A percentile compares a stretch with the other conserved stretches of the same genome.
Conservation (phyloP, 1,140 invertebrate species). For the Limonius californicus region DNA sequence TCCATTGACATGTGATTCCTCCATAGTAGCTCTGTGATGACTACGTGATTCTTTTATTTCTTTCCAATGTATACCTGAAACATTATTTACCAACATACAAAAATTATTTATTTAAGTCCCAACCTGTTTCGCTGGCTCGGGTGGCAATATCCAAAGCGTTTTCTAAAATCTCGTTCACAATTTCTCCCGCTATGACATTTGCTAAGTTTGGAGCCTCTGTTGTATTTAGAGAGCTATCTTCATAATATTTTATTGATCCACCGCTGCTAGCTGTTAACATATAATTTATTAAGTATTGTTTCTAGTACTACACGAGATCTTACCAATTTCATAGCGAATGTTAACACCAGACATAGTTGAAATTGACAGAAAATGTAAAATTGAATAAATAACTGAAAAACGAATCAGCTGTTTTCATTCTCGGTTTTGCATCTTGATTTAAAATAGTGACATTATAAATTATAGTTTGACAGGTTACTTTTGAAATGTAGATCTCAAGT, state of each 20-base stretch:
- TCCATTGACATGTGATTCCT: too few relatives aligned
- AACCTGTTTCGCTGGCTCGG: background rate
- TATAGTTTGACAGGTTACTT: background rate
- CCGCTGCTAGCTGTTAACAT: conserved; percentile 8
- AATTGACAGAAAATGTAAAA: background rate
- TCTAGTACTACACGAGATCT: background rate
- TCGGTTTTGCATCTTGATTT: background rate
- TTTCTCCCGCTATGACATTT: conserved; percentile 18
- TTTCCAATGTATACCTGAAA: background rate
- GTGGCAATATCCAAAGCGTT: conserved; percentile 30
- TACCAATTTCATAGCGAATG: background rate
- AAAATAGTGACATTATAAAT: background rate
- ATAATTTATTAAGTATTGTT: conserved; percentile 3
- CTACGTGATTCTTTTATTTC: background rate
- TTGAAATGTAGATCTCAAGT: background rate
- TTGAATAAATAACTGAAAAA: background rate
- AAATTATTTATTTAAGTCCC: background rate
- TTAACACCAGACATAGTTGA: background rate
- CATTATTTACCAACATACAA: too few relatives aligned
- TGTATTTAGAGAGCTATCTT: background rate
- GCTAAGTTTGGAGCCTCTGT: background rate
- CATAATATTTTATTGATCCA: background rate
- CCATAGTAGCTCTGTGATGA: too few relatives aligned
- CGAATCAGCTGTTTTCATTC: background rate
- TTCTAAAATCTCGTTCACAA: conserved; percentile 30